phyloP scores from a whole-genome alignment of 2,797 vertebrate species.

The Falco cherrug region DNA sequence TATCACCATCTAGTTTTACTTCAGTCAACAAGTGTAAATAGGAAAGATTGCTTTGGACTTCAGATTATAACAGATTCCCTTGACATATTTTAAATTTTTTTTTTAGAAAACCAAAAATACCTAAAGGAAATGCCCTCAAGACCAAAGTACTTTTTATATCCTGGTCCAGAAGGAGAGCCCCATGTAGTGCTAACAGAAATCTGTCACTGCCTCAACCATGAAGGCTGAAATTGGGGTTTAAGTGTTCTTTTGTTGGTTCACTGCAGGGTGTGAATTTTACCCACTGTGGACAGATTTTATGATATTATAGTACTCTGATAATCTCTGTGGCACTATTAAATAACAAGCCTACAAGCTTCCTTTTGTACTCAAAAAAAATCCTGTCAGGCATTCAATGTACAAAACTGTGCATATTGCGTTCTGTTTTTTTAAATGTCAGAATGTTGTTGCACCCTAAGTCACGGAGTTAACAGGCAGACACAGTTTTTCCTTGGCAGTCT shows the following conservation, averaged over 20 bases:
- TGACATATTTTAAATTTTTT: background rate
- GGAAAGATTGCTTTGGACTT: background rate
- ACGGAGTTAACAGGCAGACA: background rate
- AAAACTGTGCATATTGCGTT: background rate
- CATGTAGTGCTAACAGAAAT: background rate
- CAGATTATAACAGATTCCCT: background rate
- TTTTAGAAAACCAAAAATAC: background rate
- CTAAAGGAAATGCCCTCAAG: background rate
- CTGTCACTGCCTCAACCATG: background rate
- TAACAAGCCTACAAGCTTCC: background rate
- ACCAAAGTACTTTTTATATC: background rate
- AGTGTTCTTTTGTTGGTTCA: conserved; percentile 17
- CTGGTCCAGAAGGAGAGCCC: background rate
- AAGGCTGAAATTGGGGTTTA: conserved; percentile 1
- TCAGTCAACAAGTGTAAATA: background rate
- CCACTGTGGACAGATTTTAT: background rate
- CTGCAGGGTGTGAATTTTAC: background rate
- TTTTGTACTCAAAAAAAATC: background rate
- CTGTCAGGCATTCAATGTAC: background rate
- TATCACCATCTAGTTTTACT: background rate
- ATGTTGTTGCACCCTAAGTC: background rate
- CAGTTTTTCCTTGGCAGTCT: background rate
- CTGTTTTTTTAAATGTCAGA: background rate
- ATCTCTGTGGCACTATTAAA: background rate
- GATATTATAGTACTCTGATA: background rate